phyloP scores from a whole-genome alignment of 2,113 vertebrate species.

The Chloroceryle aenea region DNA sequence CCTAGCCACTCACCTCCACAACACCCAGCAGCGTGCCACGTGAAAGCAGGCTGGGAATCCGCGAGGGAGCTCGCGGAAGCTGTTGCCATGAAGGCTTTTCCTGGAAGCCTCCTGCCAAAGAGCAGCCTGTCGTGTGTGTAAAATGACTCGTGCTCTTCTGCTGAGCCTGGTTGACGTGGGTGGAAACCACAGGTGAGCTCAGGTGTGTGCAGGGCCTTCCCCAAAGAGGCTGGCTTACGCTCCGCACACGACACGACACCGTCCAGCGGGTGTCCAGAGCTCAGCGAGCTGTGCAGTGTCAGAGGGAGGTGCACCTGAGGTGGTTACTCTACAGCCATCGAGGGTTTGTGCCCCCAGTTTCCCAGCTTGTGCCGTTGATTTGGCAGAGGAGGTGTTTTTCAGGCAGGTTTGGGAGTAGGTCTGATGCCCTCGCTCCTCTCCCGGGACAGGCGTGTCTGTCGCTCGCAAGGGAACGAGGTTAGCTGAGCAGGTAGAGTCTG shows the following conservation, averaged over 20 bases:
- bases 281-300: not conserved
- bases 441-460: not conserved
- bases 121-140: not conserved
- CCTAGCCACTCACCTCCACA: not conserved
- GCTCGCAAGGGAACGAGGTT: rapidly evolving
- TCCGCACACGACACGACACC: not conserved
- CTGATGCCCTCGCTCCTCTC: not conserved
- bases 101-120: not conserved
- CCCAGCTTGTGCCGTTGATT: not conserved
- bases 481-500: not conserved
- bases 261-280: not conserved
- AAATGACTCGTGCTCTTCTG: not conserved
- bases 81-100: not conserved
- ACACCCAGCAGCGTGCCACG: rapidly evolving
- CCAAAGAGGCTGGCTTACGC: not conserved
- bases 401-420: not conserved
- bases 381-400: not conserved
- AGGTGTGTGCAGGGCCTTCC: not conserved
- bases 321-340: not conserved
- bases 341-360: not conserved
- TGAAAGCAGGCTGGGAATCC: not conserved
- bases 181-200: not conserved
- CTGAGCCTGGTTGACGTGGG: not conserved
- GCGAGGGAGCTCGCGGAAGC: not conserved
- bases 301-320: not conserved